Conservation (phyloP, 2,888 invertebrate species). For the Nomada fucata region DNA sequence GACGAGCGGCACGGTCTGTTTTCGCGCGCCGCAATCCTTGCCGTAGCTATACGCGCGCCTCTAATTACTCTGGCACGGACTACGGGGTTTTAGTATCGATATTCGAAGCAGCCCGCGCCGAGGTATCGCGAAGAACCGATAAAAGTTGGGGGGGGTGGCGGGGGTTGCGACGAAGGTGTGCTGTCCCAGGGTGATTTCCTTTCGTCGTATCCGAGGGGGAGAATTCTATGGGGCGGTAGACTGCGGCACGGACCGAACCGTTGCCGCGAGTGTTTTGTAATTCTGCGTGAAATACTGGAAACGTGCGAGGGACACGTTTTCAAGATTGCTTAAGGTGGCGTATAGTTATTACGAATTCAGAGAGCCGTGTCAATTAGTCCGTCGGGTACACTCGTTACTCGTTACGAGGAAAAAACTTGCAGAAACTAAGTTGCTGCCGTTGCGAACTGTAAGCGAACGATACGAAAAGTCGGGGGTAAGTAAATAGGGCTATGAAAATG, state of each 20-base stretch:
- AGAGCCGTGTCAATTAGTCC: too few species aligned
- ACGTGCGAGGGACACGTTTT: too few species aligned
- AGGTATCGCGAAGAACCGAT: not conserved
- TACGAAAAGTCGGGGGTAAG: not conserved
- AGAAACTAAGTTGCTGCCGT: too few species aligned
- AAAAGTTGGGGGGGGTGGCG: not conserved
- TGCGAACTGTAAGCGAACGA: not conserved
- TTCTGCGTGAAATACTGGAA: too few species aligned
- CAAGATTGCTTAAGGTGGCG: too few species aligned
- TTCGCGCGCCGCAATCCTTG: not conserved
- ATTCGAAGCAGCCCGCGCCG: constrained; percentile 29
- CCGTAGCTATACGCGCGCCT: not conserved
- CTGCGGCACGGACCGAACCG: not conserved
- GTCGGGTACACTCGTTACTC: too few species aligned
- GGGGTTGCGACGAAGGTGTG: not conserved
- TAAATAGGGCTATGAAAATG: not conserved
- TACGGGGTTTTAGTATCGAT: constrained; percentile 41
- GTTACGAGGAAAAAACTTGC: not conserved
- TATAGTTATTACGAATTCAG: too few species aligned
- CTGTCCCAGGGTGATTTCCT: not conserved
- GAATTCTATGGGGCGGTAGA: constrained; percentile 7
- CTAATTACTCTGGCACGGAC: constrained; percentile 51
- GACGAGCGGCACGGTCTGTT: not conserved
- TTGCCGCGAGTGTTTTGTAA: too few species aligned
- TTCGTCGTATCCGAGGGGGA: not conserved